Evolutionary conservation across 2,113 vertebrate genomes (phyloP), one percentile per base, ranked within the genome.

Genomic region (Raja brachyura): DNA sequence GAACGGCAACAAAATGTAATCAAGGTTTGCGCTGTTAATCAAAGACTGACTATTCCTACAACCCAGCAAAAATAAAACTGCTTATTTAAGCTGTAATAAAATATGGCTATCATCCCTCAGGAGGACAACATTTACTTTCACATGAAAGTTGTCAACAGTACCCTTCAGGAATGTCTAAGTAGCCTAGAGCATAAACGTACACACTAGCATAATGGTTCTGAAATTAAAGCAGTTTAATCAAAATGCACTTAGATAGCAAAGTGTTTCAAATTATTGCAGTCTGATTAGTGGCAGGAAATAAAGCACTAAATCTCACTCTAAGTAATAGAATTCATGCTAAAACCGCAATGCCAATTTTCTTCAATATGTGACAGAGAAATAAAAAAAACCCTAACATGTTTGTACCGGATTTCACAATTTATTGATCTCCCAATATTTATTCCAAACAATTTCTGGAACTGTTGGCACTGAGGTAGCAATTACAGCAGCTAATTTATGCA

Each of bases 11-110:
- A 10, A 73, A 61, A 28, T 86, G 28, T 61, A 5, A 88, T 31
- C 59, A 88, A 88, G 28, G 61, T 16, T 88, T 66, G 13, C 63
- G 59, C 31, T 5, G 59, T 31, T 88, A 66, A 6, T 88, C 83
- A 88, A 63, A 86, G n/a, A 25, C 81, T 86, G 56, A 6, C 13
- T 18, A 63, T 31, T 81, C 11, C 13, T 63, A 63, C 5, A 86
- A n/a, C 28, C 11, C 25, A 31, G 83, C 56, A 59, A n/a, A 63
- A 86, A 83, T 28, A 88, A 66, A 63, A 31, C 11, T 88, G 83
- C 83, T 63, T 88, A 31, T 4, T 88, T 66, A 88, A 88, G 83
- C 83, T 18, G 83, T 66, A 88, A 88, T 66, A 63, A 66, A 88
- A 66, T 88, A 63, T 18, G 61, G 59, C 18, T 88, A n/a, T 88